Conservation (phyloP, 2,888 invertebrate species). For the Rotaria socialis region DNA sequence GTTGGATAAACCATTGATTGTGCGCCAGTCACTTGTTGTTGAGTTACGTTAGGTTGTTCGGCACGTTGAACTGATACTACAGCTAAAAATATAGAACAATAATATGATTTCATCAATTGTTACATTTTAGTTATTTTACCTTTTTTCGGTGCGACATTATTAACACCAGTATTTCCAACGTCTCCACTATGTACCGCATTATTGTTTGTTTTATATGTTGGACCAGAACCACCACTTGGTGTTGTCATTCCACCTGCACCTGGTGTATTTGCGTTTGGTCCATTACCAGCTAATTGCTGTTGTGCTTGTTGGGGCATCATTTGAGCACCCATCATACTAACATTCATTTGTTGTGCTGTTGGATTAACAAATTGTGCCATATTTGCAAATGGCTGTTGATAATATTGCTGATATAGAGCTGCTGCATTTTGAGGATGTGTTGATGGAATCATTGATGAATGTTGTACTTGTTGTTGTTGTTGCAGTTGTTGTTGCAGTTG, state of each 20-base stretch:
- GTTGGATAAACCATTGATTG: not conserved
- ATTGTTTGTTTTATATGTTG: not conserved
- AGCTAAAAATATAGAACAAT: not conserved
- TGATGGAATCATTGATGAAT: not conserved
- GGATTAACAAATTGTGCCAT: not conserved
- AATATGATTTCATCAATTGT: too few species aligned
- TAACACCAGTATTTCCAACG: not conserved
- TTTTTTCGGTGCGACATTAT: not conserved
- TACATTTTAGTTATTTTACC: too few species aligned
- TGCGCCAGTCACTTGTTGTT: not conserved
- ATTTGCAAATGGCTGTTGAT: not conserved
- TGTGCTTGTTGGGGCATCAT: not conserved
- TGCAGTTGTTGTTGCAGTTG: too few species aligned
- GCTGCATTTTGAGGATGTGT: not conserved
- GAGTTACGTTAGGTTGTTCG: not conserved
- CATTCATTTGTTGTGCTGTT: not conserved
- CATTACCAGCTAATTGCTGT: not conserved
- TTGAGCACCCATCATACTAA: not conserved
- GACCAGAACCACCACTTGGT: not conserved
- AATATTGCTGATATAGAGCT: slow-evolving; percentile 20
- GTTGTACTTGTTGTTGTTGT: not conserved
- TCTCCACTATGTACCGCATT: not conserved
- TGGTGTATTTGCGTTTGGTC: not conserved
- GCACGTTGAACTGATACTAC: not conserved
- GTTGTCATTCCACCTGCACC: not conserved